Conservation (phyloP, 2,888 invertebrate species). For the Chromoteleia sp. region DNA sequence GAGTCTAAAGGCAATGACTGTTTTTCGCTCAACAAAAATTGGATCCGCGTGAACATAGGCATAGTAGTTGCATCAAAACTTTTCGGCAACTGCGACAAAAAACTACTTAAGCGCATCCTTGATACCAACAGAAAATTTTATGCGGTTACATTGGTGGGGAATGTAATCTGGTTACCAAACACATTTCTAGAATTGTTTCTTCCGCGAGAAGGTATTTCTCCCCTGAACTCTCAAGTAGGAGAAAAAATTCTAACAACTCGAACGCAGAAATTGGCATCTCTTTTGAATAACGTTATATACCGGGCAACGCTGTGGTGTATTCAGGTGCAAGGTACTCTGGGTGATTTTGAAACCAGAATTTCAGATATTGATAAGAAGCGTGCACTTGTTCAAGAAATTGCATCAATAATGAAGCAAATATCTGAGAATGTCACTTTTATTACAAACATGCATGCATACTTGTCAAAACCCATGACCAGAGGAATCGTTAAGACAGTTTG, state of each 20-base stretch:
- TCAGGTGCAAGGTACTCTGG: conserved; percentile 85
- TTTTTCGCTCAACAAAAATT: conserved; percentile 85
- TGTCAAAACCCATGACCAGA: conserved; percentile 92
- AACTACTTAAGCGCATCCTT: conserved; percentile 89
- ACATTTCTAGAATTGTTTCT: conserved; percentile 90
- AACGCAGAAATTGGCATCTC: conserved; percentile 75
- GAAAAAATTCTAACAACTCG: conserved; percentile 77
- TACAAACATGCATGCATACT: conserved; percentile 89
- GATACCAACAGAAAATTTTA: conserved; percentile 93
- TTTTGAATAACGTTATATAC: conserved; percentile 85
- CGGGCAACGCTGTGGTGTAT: conserved; percentile 85
- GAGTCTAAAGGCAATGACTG: conserved; percentile 87
- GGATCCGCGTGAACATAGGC: conserved; percentile 89
- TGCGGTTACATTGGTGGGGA: conserved; percentile 92
- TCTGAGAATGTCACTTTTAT: conserved; percentile 86
- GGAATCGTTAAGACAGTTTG: conserved; percentile 91
- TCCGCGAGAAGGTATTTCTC: conserved; percentile 83
- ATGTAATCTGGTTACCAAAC: conserved; percentile 94
- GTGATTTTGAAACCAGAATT: conserved; percentile 79
- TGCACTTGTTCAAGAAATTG: conserved; percentile 86
- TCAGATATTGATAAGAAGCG: conserved; percentile 82
- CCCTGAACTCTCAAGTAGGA: conserved; percentile 76
- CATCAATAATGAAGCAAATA: conserved; percentile 84
- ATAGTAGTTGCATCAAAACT: conserved; percentile 89
- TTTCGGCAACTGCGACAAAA: conserved; percentile 92